Evolutionary conservation across 1,140 invertebrate species (phyloP).

Genomic region (Apis florea): DNA sequence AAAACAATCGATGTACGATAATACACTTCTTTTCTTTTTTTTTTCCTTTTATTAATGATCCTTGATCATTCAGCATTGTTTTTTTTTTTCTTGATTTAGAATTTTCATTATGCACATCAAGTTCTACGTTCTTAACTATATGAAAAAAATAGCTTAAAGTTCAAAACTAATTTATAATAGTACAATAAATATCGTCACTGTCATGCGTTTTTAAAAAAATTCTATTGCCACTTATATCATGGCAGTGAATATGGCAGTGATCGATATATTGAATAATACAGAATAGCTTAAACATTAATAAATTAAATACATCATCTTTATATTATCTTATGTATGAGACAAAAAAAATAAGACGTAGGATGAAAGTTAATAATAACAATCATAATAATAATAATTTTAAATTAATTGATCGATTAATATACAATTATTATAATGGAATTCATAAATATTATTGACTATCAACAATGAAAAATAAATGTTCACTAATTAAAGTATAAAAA

Average conservation of each 20-base stretch:
- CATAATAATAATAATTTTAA: constrained; percentile 10
- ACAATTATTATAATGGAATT: constrained; percentile 10
- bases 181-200: constrained; percentile 44
- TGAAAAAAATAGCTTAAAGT: constrained; percentile 36
- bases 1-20: neutral
- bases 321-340: neutral
- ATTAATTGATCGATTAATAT: constrained; percentile 33
- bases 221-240: constrained; percentile 41
- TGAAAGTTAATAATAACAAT: neutral
- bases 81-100: neutral
- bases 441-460: neutral
- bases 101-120: neutral
- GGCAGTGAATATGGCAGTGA: constrained; percentile 58
- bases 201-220: constrained; percentile 30
- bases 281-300: constrained; percentile 42
- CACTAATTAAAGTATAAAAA: neutral
- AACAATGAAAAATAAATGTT: neutral
- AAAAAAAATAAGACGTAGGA: neutral
- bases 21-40: neutral
- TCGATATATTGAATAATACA: constrained; percentile 32
- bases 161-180: constrained; percentile 25
- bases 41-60: neutral
- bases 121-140: neutral
- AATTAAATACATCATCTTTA: constrained; percentile 13
- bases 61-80: neutral